Evolutionary conservation across 1,140 invertebrate genomes (phyloP).

Genomic region (Scaptomyza hsui): DNA sequence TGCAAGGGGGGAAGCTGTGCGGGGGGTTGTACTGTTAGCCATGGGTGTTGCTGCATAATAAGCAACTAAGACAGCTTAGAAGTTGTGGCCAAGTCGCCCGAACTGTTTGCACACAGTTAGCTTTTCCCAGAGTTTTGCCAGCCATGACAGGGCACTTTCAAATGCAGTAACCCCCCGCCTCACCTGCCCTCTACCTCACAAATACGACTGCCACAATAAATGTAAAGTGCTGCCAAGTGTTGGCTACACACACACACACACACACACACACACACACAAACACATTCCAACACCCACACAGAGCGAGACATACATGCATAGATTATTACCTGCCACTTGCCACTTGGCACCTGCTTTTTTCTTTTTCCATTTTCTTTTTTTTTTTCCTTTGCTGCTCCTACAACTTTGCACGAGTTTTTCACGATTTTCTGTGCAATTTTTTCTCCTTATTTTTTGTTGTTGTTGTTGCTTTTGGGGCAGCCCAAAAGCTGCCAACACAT

Average conservation of each 20-base stretch:
- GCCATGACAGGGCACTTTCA: slow-evolving; percentile 75
- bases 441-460: slow-evolving; percentile 25
- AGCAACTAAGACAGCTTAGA: slow-evolving; percentile 80
- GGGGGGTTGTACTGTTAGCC: background rate
- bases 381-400: slow-evolving; percentile 9
- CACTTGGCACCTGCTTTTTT: slow-evolving; percentile 73
- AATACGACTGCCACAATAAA: slow-evolving; percentile 74
- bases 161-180: slow-evolving; percentile 53
- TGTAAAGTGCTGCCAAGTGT: slow-evolving; percentile 80
- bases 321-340: slow-evolving; percentile 81
- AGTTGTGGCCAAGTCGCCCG: slow-evolving; percentile 64
- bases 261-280: background rate
- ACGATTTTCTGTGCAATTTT: slow-evolving; percentile 42
- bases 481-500: slow-evolving; percentile 73
- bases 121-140: slow-evolving; percentile 46
- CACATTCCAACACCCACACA: background rate
- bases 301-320: slow-evolving; percentile 63
- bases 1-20: background rate
- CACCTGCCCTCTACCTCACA: slow-evolving; percentile 1
- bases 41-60: slow-evolving; percentile 59
- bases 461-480: slow-evolving; percentile 37
- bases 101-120: slow-evolving; percentile 45
- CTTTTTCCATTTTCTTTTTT: slow-evolving; percentile 10
- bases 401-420: slow-evolving; percentile 73
- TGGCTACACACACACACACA: slow-evolving; percentile 27